Evolutionary conservation across 1,140 invertebrate species (phyloP).

Genomic region (Aleiodes sp.): DNA sequence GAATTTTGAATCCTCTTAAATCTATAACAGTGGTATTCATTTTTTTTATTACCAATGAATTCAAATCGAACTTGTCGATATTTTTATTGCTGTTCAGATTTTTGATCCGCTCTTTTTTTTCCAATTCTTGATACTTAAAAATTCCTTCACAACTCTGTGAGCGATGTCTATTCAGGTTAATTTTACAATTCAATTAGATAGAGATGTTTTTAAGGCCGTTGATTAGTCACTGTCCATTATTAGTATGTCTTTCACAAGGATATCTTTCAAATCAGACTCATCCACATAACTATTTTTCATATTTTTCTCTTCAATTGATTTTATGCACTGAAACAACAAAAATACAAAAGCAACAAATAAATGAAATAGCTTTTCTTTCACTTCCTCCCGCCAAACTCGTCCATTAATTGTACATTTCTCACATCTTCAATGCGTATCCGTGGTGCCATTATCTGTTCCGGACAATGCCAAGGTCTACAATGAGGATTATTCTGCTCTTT

Average conservation of each 20-base stretch:
- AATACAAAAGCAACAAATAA: conserved; percentile 21
- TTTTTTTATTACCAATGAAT: too few relatives aligned
- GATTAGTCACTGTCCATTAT: conserved; percentile 62
- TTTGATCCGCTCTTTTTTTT: too few relatives aligned
- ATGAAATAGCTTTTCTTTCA: conserved; percentile 13
- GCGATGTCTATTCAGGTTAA: too few relatives aligned
- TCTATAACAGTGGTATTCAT: too few relatives aligned
- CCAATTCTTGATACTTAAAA: too few relatives aligned
- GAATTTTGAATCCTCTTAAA: too few relatives aligned
- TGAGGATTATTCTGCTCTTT: conserved; percentile 79
- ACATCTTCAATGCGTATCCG: conserved; percentile 76
- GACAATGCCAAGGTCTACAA: conserved; percentile 86
- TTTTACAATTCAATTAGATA: conserved; percentile 6
- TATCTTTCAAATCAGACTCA: conserved; percentile 59
- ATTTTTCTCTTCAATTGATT: conserved; percentile 62
- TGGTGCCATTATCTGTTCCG: conserved; percentile 81
- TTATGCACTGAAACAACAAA: conserved; percentile 56
- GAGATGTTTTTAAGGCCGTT: not conserved
- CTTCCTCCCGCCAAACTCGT: not conserved
- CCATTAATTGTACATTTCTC: conserved; percentile 53
- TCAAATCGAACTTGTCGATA: too few relatives aligned
- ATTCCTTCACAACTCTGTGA: too few relatives aligned
- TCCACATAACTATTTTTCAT: conserved; percentile 62
- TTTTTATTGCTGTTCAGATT: too few relatives aligned
- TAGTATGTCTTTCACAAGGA: conserved; percentile 48